These are phyloP conservation scores for Ectropis crepuscularia DNA, from an alignment of 2,888 invertebrate species.

Conservation along the genomic window DNA sequence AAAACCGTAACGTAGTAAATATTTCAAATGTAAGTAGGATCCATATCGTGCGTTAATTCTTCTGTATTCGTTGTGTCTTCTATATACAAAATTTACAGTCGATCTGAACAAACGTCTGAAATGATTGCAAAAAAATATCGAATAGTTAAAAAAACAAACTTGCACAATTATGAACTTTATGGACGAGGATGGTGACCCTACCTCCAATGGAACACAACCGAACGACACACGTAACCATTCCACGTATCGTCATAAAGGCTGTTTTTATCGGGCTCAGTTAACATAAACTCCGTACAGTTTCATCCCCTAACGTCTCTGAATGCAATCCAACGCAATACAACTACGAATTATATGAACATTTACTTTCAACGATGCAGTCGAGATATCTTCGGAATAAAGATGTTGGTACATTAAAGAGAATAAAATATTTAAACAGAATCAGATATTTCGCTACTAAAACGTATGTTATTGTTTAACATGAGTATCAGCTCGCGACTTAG, in stretches of 20 bases:
- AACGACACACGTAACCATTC: conserved; percentile 75
- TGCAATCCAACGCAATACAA: conserved; percentile 81
- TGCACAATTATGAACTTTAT: too few relatives aligned
- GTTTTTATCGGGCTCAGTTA: conserved; percentile 81
- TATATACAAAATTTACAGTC: too few relatives aligned
- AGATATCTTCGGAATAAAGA: conserved; percentile 67
- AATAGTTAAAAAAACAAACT: too few relatives aligned
- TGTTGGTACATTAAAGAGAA: conserved; percentile 1
- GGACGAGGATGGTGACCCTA: conserved; percentile 14
- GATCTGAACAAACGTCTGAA: too few relatives aligned
- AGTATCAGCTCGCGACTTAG: not conserved
- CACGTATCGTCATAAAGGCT: conserved; percentile 82
- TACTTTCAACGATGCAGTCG: conserved; percentile 82
- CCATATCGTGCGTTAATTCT: too few relatives aligned
- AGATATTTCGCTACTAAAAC: too few relatives aligned
- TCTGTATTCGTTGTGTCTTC: too few relatives aligned
- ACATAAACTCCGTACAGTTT: conserved; percentile 80
- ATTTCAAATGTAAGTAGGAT: too few relatives aligned
- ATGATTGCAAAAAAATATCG: too few relatives aligned
- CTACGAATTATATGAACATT: conserved; percentile 78
- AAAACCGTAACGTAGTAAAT: too few relatives aligned
- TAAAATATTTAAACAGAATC: not conserved
- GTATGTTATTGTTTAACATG: not conserved
- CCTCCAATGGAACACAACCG: conserved; percentile 52
- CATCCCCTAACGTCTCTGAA: conserved; percentile 78